Evolutionary conservation across 1,140 invertebrate species (phyloP).

Genomic region (Eupeodes corollae): DNA sequence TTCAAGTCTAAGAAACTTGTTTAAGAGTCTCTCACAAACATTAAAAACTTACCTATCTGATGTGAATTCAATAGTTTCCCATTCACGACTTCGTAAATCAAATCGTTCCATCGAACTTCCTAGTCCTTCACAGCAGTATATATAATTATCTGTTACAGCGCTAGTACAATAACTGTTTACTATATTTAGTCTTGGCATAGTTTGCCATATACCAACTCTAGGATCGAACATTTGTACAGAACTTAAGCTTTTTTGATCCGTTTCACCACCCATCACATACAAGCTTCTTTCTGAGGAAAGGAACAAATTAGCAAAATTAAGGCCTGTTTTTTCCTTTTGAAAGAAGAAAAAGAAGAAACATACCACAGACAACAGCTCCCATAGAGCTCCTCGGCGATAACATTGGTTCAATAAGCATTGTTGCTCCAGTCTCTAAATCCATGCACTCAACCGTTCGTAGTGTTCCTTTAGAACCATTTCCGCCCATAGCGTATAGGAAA

Average conservation of each 20-base stretch:
- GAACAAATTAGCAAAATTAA: not conserved
- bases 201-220: constrained; percentile 4
- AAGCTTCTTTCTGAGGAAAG: constrained; percentile 2
- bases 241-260: constrained; percentile 5
- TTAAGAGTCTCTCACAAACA: too few species aligned
- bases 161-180: constrained; percentile 11
- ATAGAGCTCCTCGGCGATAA: constrained; percentile 7
- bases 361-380: constrained; percentile 8
- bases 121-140: constrained; percentile 11
- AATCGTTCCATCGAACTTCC: constrained; percentile 12
- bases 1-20: too few species aligned
- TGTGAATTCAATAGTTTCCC: constrained; percentile 11
- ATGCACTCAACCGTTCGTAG: constrained; percentile 7
- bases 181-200: constrained; percentile 5
- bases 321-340: not conserved
- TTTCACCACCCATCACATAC: constrained; percentile 13
- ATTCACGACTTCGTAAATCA: constrained; percentile 8
- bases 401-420: constrained; percentile 7
- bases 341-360: not conserved
- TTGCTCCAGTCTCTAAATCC: constrained; percentile 7
- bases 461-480: constrained; percentile 5
- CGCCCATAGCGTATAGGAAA: constrained; percentile 10
- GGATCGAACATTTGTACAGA: constrained; percentile 10
- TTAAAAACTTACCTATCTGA: constrained; percentile 4
- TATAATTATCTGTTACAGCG: constrained; percentile 4